Conservation (phyloP, 2,113 vertebrate species). For the Leptobrachium leishanense region DNA sequence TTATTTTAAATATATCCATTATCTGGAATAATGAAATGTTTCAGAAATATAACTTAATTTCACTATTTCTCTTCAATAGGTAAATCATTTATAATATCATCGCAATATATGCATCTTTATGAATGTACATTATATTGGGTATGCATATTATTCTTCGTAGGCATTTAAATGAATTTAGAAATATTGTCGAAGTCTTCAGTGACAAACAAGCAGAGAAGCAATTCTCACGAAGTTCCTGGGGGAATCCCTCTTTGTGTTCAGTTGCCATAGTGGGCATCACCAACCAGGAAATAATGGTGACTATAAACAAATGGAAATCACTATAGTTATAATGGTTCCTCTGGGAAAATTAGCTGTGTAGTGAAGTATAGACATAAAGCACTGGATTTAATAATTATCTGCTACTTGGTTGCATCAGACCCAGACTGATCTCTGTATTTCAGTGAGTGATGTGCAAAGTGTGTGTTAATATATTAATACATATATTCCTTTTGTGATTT, state of each 20-base stretch:
- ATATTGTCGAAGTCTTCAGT: not conserved
- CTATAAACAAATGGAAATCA: slow-evolving; percentile 31
- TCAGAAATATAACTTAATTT: too few relatives aligned
- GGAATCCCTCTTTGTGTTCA: slow-evolving; percentile 15
- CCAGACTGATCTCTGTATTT: too few relatives aligned
- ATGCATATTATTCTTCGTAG: not conserved
- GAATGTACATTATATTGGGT: too few relatives aligned
- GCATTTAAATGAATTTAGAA: not conserved
- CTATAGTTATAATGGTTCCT: slow-evolving; percentile 7
- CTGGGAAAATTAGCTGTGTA: not conserved
- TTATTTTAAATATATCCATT: too few relatives aligned
- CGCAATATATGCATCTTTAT: too few relatives aligned
- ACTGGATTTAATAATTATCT: not conserved
- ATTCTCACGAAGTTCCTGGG: not conserved
- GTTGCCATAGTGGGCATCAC: slow-evolving; percentile 38
- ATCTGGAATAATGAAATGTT: too few relatives aligned
- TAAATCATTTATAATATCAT: too few relatives aligned
- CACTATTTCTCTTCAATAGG: too few relatives aligned
- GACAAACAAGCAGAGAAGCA: not conserved
- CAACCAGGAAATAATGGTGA: slow-evolving; percentile 30
- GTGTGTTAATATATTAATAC: too few relatives aligned
- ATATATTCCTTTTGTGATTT: too few relatives aligned
- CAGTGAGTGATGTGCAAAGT: too few relatives aligned
- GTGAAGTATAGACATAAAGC: not conserved
- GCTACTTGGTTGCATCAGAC: not conserved